Conservation (phyloP, 2,113 vertebrate genomes). For the Nestor notabilis region DNA sequence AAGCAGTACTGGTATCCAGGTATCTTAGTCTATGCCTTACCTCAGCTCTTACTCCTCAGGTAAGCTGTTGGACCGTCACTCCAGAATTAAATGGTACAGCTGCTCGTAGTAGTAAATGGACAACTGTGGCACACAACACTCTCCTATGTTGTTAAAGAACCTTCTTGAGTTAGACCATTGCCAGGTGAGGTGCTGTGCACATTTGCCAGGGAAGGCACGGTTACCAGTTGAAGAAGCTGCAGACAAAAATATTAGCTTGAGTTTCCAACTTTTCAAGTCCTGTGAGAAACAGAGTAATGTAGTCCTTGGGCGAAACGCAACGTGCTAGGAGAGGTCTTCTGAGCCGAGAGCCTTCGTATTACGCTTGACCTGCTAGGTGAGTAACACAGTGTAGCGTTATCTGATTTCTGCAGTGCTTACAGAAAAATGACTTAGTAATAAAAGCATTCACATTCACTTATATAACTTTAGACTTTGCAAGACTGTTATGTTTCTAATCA, state of each 20-base stretch:
- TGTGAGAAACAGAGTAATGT: neutral
- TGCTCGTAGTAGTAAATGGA: neutral
- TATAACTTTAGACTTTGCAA: neutral
- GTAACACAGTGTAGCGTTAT: neutral
- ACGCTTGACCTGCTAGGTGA: neutral
- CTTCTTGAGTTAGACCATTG: neutral
- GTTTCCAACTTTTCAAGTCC: neutral
- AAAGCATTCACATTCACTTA: neutral
- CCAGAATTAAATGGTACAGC: neutral
- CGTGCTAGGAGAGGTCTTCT: neutral
- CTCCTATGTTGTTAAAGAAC: neutral
- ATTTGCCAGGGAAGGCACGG: no score
- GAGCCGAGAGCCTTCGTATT: neutral
- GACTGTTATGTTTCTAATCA: constrained; percentile 3
- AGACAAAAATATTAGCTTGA: neutral
- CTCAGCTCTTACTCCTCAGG: neutral
- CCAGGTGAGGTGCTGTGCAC: neutral
- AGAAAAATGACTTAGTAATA: neutral
- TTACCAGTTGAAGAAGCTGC: neutral
- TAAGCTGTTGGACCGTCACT: neutral
- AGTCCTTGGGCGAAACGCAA: neutral
- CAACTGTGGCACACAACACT: neutral
- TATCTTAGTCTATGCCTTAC: neutral
- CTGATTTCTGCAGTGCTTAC: neutral
- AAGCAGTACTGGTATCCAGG: neutral